phyloP scores from a whole-genome alignment of 30 jellyfish, hydroid and myxozoan species.

The Hydractinia echinata region DNA sequence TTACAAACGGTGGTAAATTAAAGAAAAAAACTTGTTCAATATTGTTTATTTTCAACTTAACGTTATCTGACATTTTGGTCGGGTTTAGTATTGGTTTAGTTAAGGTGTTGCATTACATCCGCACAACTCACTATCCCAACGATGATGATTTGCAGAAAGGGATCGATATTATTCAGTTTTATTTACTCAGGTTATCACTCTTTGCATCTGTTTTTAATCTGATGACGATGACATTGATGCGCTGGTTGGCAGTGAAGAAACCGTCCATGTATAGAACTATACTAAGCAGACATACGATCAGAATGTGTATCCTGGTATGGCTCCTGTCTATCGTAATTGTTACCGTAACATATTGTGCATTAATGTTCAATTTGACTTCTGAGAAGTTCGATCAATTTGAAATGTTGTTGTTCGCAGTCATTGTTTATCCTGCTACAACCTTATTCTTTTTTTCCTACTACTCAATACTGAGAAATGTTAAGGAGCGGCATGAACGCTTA shows the following conservation, averaged over 20 bases:
- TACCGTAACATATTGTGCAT: not conserved
- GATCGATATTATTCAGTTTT: not conserved
- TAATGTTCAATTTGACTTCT: not conserved
- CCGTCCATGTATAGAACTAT: not conserved
- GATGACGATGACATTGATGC: not conserved
- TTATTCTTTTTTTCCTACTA: not conserved
- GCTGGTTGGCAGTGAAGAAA: not conserved
- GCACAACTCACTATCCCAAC: not conserved
- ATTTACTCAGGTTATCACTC: not conserved
- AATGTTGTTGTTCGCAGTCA: not conserved
- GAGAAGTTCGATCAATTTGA: not conserved
- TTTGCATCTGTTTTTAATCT: constrained; percentile 9
- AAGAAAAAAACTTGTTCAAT: not conserved
- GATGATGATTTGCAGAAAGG: not conserved
- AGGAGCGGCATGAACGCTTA: not conserved
- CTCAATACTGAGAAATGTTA: not conserved
- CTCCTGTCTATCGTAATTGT: not conserved
- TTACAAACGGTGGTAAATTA: not conserved
- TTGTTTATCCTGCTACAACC: constrained; percentile 2
- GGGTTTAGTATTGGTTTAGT: constrained; percentile 3
- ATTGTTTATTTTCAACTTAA: not conserved
- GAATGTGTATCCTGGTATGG: constrained; percentile 4
- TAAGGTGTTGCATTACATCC: not conserved
- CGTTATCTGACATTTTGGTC: not conserved
- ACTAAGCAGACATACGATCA: not conserved